Percentiles rank a stretch among this genome's conserved stretches.
Conservation (phyloP, 2,797 vertebrate species). For the Botia kubotai region DNA sequence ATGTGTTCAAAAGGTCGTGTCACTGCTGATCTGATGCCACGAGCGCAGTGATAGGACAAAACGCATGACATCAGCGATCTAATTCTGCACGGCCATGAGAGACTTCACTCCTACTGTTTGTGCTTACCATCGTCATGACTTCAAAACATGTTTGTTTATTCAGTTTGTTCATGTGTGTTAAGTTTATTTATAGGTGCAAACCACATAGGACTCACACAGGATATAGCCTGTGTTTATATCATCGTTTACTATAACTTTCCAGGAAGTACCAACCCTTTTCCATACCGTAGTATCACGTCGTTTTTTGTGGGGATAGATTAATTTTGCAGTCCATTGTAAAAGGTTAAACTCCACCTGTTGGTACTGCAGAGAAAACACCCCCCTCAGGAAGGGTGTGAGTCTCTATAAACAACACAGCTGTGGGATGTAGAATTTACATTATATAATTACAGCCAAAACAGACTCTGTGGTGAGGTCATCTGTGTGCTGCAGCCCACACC, state of each 20-base stretch:
- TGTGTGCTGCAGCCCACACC: slow-evolving; percentile 46
- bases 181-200: slow-evolving; percentile 27
- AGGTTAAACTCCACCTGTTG: slow-evolving; percentile 27
- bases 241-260: not conserved
- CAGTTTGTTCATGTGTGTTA: slow-evolving; percentile 23
- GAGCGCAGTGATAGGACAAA: slow-evolving; percentile 44
- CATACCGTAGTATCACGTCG: not conserved
- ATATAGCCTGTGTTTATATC: not conserved
- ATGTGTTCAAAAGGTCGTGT: slow-evolving; percentile 28
- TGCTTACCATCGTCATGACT: slow-evolving; percentile 67
- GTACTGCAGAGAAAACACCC: slow-evolving; percentile 1
- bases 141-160: slow-evolving; percentile 67
- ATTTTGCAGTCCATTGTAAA: not conserved
- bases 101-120: slow-evolving; percentile 60
- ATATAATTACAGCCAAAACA: slow-evolving; percentile 32
- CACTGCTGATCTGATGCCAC: slow-evolving; percentile 59
- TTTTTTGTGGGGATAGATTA: not conserved
- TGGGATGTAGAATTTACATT: slow-evolving; percentile 37
- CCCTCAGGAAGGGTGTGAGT: slow-evolving; percentile 43
- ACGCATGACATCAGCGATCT: slow-evolving; percentile 78
- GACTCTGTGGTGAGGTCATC: slow-evolving; percentile 42
- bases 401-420: slow-evolving; percentile 23
- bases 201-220: slow-evolving; percentile 6
- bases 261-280: not conserved
- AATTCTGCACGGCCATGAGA: slow-evolving; percentile 74